Evolutionary conservation across 2,113 vertebrate genomes (phyloP), one percentile per base, ranked within the genome.

Genomic region (Plecturocebus donacophilus): DNA sequence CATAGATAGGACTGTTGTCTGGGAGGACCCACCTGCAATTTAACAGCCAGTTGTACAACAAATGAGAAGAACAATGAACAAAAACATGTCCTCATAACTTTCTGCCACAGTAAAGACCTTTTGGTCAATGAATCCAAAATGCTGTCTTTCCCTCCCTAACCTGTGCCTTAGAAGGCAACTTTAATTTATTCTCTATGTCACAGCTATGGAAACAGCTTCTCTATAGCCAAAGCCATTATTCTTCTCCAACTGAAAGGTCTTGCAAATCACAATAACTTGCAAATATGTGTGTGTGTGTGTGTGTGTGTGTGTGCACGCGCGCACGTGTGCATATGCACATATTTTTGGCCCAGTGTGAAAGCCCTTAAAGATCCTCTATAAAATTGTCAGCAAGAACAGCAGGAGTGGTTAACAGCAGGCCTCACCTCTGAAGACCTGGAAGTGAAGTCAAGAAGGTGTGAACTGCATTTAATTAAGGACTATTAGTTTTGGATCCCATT

Each of bases 381-480:
- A 64, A 87, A 49, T 35, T 52, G 35, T 71, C 45, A 84, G 38
- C 21, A 76, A 89, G 56, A 56, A 32, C 42, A 91, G 71, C 49
- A n/a, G 30, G n/a, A 49, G 42, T 71, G 21, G 27, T 68, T 30
- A 82, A 77, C 38, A 49, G 17, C 27, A 94, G 30, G 32, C 20
- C 82, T 85, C 10, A 58, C 32, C 40, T 76, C 73, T 47, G 61
- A 80, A 89, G 32, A 92, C 54, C 47, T 35, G 17, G 21, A 68
- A 42, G 30, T 52, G 8, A 2, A 49, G 35, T 56, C 77, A 68
- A 86, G 35, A n/a, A 90, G 9, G 40, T 87, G 5, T 17, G 49
- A 87, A 83, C 25, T 91, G 47, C n/a, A 68, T 45, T 87, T 79
- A 79, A 87, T 82, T 49, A 91, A 75, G 21, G 47, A 14, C 21